phyloP scores from a whole-genome alignment of 2,113 vertebrate genomes.

The Pongo abelii region DNA sequence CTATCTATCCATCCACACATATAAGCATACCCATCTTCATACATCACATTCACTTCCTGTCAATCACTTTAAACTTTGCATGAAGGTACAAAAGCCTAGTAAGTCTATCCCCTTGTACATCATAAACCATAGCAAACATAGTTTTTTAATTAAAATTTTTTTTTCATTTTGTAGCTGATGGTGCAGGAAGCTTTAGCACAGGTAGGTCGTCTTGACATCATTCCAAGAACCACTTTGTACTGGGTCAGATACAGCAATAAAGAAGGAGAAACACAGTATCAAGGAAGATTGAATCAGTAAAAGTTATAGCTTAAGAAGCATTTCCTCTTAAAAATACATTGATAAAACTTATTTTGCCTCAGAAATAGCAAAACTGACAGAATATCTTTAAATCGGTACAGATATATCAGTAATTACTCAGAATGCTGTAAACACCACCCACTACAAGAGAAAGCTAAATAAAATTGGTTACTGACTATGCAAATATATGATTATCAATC shows the following conservation, averaged over 20 bases:
- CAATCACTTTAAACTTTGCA: not conserved
- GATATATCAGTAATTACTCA: not conserved
- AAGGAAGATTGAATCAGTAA: not conserved
- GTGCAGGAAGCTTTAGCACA: not conserved
- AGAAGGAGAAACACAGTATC: not conserved
- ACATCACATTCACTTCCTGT: not conserved
- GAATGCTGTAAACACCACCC: not conserved
- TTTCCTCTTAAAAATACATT: not conserved
- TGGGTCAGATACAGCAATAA: not conserved
- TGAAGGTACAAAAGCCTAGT: not conserved
- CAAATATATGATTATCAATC: not conserved
- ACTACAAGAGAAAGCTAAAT: not conserved
- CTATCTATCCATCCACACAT: not conserved
- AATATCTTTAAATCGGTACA: not conserved
- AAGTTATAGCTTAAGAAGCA: not conserved
- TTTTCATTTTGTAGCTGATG: not conserved
- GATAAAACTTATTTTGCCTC: not conserved
- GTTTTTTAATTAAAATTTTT: not conserved
- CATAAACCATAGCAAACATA: not conserved
- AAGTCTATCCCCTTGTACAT: not conserved
- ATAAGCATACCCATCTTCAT: not conserved
- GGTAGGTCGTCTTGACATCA: not conserved
- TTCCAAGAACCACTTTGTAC: not conserved
- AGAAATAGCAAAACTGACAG: not conserved
- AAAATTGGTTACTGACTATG: not conserved